phyloP scores from a whole-genome alignment of 30 jellyfish, hydroid and myxozoan species.

The Mastigias papua region DNA sequence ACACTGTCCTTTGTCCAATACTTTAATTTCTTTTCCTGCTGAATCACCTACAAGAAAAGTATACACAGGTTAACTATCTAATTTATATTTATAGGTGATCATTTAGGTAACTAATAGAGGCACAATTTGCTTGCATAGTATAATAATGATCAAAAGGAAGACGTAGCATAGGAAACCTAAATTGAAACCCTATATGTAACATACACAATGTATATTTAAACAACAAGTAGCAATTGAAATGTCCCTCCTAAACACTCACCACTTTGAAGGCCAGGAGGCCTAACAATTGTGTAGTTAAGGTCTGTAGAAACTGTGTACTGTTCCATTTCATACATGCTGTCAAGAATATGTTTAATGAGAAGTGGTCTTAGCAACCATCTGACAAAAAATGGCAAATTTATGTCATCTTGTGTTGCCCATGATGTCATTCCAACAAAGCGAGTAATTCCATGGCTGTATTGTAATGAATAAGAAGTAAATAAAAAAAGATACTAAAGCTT shows the following conservation, averaged over 20 bases:
- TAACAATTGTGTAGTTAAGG: slow-evolving; percentile 28
- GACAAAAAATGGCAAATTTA: slow-evolving; percentile 41
- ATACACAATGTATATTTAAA: no score
- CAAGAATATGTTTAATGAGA: slow-evolving; percentile 31
- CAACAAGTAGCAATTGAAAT: no score
- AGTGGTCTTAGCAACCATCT: slow-evolving; percentile 72
- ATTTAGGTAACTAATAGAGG: no score
- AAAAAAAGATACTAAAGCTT: not conserved
- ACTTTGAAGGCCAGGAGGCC: slow-evolving; percentile 19
- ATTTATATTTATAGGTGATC: no score
- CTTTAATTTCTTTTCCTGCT: slow-evolving; percentile 27
- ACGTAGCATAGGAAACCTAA: no score
- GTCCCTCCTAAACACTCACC: slow-evolving; percentile 31
- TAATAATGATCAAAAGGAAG: no score
- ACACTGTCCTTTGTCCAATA: slow-evolving; percentile 9
- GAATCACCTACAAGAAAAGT: slow-evolving; percentile 11
- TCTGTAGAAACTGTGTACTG: slow-evolving; percentile 22
- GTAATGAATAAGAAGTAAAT: no score
- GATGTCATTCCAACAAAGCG: slow-evolving; percentile 67
- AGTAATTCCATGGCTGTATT: slow-evolving; percentile 31
- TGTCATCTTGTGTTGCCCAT: slow-evolving; percentile 72
- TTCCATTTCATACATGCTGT: slow-evolving; percentile 61
- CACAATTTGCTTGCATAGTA: no score
- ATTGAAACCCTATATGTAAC: no score
- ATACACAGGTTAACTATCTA: no score